Percentiles rank a stretch among this genome's conserved stretches.
Evolutionary conservation across 1,140 invertebrate genomes (phyloP).

Genomic region (Sweltsa coloradensis): DNA sequence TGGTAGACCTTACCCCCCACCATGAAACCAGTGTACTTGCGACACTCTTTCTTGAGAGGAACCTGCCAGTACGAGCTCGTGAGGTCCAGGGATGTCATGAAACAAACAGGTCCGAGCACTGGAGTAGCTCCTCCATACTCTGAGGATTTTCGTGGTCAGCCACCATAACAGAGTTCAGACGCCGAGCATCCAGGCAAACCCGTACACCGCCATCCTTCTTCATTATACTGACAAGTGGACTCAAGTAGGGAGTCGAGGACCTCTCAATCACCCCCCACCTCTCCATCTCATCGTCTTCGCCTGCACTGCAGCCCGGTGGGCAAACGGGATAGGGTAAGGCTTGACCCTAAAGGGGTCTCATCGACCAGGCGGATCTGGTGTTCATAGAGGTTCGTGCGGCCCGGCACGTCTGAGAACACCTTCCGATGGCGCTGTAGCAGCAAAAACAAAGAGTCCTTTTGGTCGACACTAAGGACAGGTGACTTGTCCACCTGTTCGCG

Average conservation of each 20-base stretch:
- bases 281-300: constrained; percentile 15
- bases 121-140: no score
- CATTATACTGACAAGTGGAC: constrained; percentile 22
- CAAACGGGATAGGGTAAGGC: constrained; percentile 18
- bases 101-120: no score
- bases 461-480: no score
- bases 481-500: no score
- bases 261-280: constrained; percentile 16
- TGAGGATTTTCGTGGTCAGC: constrained; percentile 25
- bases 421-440: no score
- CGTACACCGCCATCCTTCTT: constrained; percentile 22
- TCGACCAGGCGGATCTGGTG: no score
- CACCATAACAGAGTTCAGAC: constrained; percentile 22
- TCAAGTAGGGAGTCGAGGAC: constrained; percentile 22
- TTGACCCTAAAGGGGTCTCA: background rate
- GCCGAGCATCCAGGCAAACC: constrained; percentile 24
- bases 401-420: no score
- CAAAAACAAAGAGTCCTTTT: no score
- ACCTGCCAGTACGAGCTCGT: constrained; percentile 29
- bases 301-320: constrained; percentile 13
- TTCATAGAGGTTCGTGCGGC: no score
- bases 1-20: constrained; percentile 22
- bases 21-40: constrained; percentile 24
- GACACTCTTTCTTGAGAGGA: constrained; percentile 17
- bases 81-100: no score